Percentiles rank a stretch among this genome's conserved stretches.
These are phyloP conservation scores for Nematopogon swammerdamellus DNA, from an alignment of 2,888 invertebrate genomes.

Conservation along the genomic window DNA sequence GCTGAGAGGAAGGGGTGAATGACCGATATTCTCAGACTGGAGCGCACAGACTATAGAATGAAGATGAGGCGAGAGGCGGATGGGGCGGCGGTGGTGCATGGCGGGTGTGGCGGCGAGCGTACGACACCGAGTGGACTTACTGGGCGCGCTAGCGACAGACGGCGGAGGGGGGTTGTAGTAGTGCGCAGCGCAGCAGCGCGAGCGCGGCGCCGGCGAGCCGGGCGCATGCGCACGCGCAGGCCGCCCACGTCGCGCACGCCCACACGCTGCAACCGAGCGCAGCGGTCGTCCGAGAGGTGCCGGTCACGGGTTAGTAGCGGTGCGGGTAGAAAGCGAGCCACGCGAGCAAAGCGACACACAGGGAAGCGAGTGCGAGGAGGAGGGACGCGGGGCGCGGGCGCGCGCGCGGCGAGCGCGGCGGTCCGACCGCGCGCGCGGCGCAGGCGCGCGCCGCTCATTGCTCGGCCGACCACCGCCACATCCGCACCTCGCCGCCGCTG, in stretches of 20 bases:
- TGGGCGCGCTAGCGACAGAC: background rate
- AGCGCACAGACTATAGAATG: background rate
- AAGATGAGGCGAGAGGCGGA: no score
- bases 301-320: background rate
- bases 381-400: slow-evolving; percentile 1
- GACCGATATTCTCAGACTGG: no score
- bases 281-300: no score
- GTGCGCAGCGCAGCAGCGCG: background rate
- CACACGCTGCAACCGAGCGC: background rate
- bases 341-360: background rate
- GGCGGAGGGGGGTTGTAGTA: background rate
- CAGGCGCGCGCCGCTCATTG: slow-evolving; percentile 27
- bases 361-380: background rate
- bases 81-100: background rate
- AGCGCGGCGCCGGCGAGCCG: background rate
- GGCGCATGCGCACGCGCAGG: background rate
- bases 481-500: slow-evolving; percentile 71
- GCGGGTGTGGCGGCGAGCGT: background rate
- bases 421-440: slow-evolving; percentile 16
- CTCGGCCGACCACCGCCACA: slow-evolving; percentile 55
- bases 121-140: background rate
- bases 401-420: slow-evolving; percentile 13
- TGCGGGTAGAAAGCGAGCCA: background rate
- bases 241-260: background rate
- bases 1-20: no score